Base-by-base conservation (phyloP, 1,140 invertebrate species). In the Episyrphus balteatus region DNA sequence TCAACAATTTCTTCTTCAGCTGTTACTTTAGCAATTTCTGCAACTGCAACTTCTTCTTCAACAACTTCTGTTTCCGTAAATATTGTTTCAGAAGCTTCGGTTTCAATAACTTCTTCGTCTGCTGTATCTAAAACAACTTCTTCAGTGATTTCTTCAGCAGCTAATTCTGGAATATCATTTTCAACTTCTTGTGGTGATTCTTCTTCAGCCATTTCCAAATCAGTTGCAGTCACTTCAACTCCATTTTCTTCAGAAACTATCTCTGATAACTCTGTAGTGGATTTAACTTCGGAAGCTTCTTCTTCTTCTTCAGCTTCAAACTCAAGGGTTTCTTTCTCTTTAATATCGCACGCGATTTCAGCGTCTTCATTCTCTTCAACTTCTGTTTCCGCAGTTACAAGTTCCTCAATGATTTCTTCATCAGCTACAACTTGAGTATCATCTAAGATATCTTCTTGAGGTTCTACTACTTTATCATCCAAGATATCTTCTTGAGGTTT, bases 401-500 rank as follows among this genome's bases (percentile, higher is more conserved):
- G n/a, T n/a, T 31, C 31, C 3, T 31, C 18, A n/a, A 37, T 47
- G 17, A 10, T 19, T 1, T 39, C 21, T 8, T 39, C 18, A 34
- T 40, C 12, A 18, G 15, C 32, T 10, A 32, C 26, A 6, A 39
- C 34, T n/a, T 26, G 18, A 2, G 7, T 40, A 17, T 41, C 39
- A 19, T 42, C 12, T 36, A 19, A n/a, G n/a, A n/a, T n/a, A n/a
- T n/a, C 34, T 33, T 18, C 15, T 3, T 33, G n/a, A 12, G 40
- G 21, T 12, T 9, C 47, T 30, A 37, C 31, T 3, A 46, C 7
- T 11, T 41, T 49, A 32, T 50, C 18, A n/a, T 51, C 43, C 18
- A 45, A 8, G 21, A 26, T 8, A 26, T 26, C 34, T 33, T 36
- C 19, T 13, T 41, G 18, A 18, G 40, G 21, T 12, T 9, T 17